These are phyloP conservation scores for Orgyia antiqua DNA, from an alignment of 2,888 invertebrate genomes.

Conservation along the genomic window DNA sequence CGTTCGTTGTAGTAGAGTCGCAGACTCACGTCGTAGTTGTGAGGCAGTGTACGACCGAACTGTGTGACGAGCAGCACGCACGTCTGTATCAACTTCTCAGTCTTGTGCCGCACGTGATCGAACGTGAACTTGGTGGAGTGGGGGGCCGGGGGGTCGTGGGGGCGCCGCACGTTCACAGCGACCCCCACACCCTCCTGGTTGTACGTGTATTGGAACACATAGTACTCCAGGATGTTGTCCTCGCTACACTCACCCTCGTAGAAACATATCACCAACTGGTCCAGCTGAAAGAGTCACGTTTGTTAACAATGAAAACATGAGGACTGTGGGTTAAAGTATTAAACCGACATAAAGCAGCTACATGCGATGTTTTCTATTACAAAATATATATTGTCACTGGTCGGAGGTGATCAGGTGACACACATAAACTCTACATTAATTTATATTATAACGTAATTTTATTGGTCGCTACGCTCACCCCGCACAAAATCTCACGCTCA, in stretches of 20 bases:
- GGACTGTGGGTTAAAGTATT: no score
- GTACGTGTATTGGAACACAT: conserved; percentile 56
- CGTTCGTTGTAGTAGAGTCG: conserved; percentile 61
- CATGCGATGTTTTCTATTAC: no score
- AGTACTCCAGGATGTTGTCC: conserved; percentile 56
- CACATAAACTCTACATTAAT: no score
- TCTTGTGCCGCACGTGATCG: conserved; percentile 40
- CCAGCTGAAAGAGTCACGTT: conserved; percentile 39
- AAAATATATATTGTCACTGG: no score
- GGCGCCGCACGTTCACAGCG: conserved; percentile 35
- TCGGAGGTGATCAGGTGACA: no score
- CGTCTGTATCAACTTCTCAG: conserved; percentile 38
- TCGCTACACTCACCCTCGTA: conserved; percentile 47
- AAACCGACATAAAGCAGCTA: no score
- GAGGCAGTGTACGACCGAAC: conserved; percentile 29
- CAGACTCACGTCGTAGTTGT: conserved; percentile 43
- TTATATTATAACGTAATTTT: no score
- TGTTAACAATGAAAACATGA: no score
- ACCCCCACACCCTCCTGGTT: conserved; percentile 28
- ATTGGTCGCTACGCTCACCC: no score
- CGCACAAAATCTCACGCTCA: no score
- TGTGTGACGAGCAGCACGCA: conserved; percentile 41
- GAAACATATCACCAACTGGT: conserved; percentile 57
- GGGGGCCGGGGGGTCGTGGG: conserved; percentile 30
- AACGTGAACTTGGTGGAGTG: conserved; percentile 32